Evolutionary conservation across 2,888 invertebrate species (phyloP).

Genomic region (Meteorus colon): DNA sequence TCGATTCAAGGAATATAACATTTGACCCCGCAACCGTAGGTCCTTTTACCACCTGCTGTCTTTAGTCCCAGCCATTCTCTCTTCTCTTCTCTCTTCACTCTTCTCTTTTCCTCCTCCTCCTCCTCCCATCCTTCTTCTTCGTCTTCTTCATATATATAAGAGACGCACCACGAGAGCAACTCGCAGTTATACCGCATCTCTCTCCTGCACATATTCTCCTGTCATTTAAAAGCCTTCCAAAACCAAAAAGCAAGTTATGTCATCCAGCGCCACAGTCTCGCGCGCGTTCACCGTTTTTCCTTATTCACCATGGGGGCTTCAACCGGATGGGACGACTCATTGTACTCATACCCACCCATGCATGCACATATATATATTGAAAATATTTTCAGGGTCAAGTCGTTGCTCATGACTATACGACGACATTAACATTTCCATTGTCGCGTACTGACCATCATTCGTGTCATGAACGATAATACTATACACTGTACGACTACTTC

Average conservation of each 20-base stretch:
- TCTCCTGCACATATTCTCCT: not conserved
- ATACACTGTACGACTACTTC: constrained; percentile 4
- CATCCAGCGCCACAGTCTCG: not conserved
- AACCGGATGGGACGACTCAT: constrained; percentile 4
- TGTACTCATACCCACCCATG: not conserved
- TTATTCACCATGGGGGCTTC: not conserved
- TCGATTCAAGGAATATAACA: constrained; percentile 21
- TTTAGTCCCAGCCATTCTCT: constrained; percentile 11
- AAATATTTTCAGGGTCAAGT: constrained; percentile 25
- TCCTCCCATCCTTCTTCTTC: not conserved
- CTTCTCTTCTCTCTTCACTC: not conserved
- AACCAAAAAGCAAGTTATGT: constrained; percentile 20
- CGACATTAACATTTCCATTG: constrained; percentile 22
- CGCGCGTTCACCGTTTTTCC: not conserved
- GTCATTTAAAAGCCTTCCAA: constrained; percentile 7
- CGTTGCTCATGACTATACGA: constrained; percentile 5
- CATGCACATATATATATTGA: not conserved
- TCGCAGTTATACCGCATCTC: no score
- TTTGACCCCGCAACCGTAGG: constrained; percentile 15
- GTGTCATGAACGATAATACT: constrained; percentile 9
- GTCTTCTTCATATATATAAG: not conserved
- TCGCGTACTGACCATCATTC: constrained; percentile 17
- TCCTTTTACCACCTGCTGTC: constrained; percentile 25
- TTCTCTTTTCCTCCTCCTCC: not conserved
- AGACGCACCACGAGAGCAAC: not conserved